Conservation (phyloP, 2,888 invertebrate genomes). For the Drosophila atripex region DNA sequence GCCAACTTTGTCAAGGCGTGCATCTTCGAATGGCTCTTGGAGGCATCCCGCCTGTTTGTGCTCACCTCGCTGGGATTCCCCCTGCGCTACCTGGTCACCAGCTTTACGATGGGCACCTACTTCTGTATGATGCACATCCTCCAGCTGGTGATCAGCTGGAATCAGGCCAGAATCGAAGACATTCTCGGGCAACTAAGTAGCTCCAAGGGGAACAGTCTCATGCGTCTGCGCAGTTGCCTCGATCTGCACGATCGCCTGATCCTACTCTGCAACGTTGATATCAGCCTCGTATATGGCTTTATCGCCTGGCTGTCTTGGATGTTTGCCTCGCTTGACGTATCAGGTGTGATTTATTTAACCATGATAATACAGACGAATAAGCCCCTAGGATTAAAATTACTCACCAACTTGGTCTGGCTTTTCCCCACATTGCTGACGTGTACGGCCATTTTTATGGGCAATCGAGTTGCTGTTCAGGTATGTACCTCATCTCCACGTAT, state of each 20-base stretch:
- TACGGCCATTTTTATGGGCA: constrained; percentile 54
- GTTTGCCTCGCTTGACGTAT: constrained; percentile 60
- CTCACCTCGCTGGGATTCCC: constrained; percentile 54
- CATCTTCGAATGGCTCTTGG: constrained; percentile 39
- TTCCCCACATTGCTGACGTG: constrained; percentile 57
- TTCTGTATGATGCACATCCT: constrained; percentile 55
- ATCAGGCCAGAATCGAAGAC: constrained; percentile 45
- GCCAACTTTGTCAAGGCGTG: constrained; percentile 45
- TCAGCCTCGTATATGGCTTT: constrained; percentile 72
- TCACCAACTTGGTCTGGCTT: constrained; percentile 54
- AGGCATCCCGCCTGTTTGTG: constrained; percentile 37
- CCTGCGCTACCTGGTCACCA: constrained; percentile 54
- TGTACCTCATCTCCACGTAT: constrained; percentile 6
- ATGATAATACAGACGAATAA: constrained; percentile 35
- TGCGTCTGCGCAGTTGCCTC: constrained; percentile 57
- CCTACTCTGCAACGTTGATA: constrained; percentile 60
- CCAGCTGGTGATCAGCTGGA: constrained; percentile 42
- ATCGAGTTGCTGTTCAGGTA: constrained; percentile 67
- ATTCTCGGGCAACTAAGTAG: constrained; percentile 39
- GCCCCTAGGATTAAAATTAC: background rate
- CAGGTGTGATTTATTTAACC: constrained; percentile 54
- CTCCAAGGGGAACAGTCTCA: constrained; percentile 26
- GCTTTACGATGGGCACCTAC: constrained; percentile 60
- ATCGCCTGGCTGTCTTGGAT: constrained; percentile 53
- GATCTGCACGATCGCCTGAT: constrained; percentile 63